These are phyloP conservation scores for Falco berigora DNA, from an alignment of 2,797 vertebrate genomes.

Conservation along the genomic window DNA sequence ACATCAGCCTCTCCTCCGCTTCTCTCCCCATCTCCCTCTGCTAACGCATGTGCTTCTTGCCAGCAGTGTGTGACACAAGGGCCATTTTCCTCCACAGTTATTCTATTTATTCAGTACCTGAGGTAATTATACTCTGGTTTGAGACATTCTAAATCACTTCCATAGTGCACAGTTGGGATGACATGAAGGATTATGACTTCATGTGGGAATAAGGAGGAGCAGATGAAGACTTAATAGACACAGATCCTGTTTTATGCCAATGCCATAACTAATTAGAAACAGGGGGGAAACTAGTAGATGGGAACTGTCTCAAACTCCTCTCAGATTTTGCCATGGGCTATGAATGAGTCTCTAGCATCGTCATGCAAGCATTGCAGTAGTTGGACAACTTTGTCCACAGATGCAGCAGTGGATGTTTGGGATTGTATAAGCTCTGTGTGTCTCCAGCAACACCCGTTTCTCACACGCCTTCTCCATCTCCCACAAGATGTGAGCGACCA, in stretches of 20 bases:
- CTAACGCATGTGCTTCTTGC: background rate
- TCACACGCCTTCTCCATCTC: background rate
- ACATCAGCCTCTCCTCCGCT: conserved; percentile 33
- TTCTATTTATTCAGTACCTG: conserved; percentile 36
- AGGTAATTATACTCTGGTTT: background rate
- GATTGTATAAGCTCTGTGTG: background rate
- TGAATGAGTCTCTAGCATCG: background rate
- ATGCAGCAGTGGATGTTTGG: background rate
- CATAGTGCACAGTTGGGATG: background rate
- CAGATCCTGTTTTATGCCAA: background rate
- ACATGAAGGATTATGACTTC: background rate
- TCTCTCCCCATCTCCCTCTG: background rate
- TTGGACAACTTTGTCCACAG: background rate
- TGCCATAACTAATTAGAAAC: conserved; percentile 26
- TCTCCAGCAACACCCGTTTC: background rate
- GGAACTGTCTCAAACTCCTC: background rate
- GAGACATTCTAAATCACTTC: conserved; percentile 3
- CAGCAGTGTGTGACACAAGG: background rate
- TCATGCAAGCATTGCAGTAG: background rate
- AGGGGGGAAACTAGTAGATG: background rate
- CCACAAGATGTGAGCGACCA: background rate
- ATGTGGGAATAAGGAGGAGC: conserved; percentile 18
- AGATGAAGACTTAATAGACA: conserved; percentile 4
- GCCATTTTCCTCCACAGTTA: background rate
- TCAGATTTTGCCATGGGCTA: background rate